phyloP scores from a whole-genome alignment of 2,888 invertebrate genomes.

The Gisinianus flammeolus region DNA sequence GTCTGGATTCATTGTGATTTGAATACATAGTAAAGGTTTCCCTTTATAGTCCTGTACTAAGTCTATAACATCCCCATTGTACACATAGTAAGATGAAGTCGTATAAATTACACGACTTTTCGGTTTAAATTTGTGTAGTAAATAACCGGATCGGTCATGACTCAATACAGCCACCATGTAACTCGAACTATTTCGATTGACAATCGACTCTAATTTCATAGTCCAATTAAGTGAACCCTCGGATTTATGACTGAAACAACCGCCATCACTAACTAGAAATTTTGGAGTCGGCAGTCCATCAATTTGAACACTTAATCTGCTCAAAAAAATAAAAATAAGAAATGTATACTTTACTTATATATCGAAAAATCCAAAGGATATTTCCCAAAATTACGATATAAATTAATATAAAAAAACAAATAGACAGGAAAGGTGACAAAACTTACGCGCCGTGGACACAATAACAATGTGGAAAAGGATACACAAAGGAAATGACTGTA shows the following conservation, averaged over 20 bases:
- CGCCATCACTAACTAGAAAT: not conserved
- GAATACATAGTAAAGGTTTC: not conserved
- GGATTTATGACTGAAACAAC: slow-evolving; percentile 4
- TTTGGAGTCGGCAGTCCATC: not conserved
- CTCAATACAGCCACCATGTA: not conserved
- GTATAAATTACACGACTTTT: not conserved
- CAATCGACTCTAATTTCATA: not conserved
- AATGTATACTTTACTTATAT: not conserved
- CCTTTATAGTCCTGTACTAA: not conserved
- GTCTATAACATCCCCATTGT: slow-evolving; percentile 9
- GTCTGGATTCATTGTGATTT: not conserved
- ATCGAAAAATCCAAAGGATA: not conserved
- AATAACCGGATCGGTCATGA: not conserved
- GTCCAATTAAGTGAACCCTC: not conserved
- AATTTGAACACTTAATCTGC: not conserved
- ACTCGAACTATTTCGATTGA: not conserved
- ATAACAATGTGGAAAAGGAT: not conserved
- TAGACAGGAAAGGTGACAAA: not conserved
- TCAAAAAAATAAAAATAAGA: not conserved
- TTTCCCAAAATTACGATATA: not conserved
- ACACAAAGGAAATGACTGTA: not conserved
- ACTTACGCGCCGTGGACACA: not conserved
- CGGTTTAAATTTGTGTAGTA: not conserved
- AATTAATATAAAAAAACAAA: not conserved
- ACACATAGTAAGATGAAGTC: not conserved